Base-by-base conservation (phyloP, 1,140 invertebrate genomes). In the Phymorhynchus buccinoides region DNA sequence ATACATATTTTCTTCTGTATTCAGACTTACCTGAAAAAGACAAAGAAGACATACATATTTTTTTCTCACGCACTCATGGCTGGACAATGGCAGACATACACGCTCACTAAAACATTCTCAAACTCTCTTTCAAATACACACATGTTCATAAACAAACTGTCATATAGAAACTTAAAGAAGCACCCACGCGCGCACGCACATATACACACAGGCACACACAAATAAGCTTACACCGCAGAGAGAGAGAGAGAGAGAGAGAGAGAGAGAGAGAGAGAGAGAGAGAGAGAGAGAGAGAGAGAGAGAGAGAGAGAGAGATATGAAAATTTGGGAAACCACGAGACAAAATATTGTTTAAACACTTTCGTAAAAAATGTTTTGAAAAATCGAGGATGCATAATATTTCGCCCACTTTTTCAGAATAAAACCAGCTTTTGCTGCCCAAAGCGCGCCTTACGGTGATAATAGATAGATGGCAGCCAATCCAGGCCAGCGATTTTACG, bases 111-210 rank as follows among this genome's bases (percentile, higher is more conserved):
- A 39, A 56, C 78, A 9, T 22, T 9, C 32, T 4, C n/a, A n/a
- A 39, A 35, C 78, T 9, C 27, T 7, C 37, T 7, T 30, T 27
- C 22, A 42, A 18, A 48, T 30, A 56, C 44, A 80, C 16, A 80
- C 30, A 56, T 44, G 32, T 41, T 16, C 78, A 18, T 44, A 80
- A 42, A 52, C 44, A 52, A 27, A 56, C 52, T 16, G 44, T 32
- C 32, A 52, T 3, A 56, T 35, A 52, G 44, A 80, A 0, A 52
- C 77, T 27, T 41, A 42, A 18, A 6, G 37, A 42, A 37, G 39
- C 77, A 39, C 37, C 1, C 81, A 71, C 41, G 27, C 56, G 35
- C 62, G 27, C 81, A 71, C 37, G 41, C 81, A 83, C 62, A 41
- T 62, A 83, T 37, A 32, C 41, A 2, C 62, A 27, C 62, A 4